Evolutionary conservation across 2,888 invertebrate genomes (phyloP), one percentile per base, ranked within the genome.

Genomic region (Brachyopa scutellaris): DNA sequence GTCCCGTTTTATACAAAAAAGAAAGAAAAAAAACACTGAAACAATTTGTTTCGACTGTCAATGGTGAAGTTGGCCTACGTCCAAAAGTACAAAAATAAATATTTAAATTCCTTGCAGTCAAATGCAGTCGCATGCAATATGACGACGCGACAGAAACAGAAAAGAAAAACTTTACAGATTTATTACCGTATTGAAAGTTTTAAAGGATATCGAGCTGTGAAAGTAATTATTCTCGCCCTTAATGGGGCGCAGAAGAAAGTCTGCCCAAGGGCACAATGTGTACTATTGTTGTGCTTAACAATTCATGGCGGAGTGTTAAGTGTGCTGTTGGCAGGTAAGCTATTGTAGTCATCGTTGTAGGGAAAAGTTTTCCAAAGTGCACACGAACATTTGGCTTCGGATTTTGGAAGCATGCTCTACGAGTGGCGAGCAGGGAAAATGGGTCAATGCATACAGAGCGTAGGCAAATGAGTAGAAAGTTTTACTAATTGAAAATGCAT

Each of bases 221-320:
- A 49, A 72, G 61, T 73, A 79, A 79, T 79, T 79, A 79, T 67
- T 51, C 38, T 45, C 59, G 15, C 59, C 53, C 33, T 26, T 55
- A 49, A 64, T 57, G 38, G 55, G 23, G 23, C 0, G 47, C 6
- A 26, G 3, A 8, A 31, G 45, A 47, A 33, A 51, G 3, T 40
- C 29, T 15, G 5, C 49, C 55, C 61, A 49, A 77, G 77, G 70
- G 31, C 62, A 38, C 26, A 38, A 2, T 31, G 36, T 36, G 9
- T 0, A 47, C 53, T 55, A 72, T 61, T 79, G 72, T 61, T 79
- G 61, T 73, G 23, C 67, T 73, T 19, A 61, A 47, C 73, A 49
- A 67, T 79, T 67, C 79, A 79, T 73, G 47, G 61, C 53, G 55
- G n/a, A 67, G 79, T 73, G 79, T 79, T 79, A 79, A 79, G 79